A percentile compares a stretch with the other conserved stretches of the same genome.
These are phyloP conservation scores for Exephanes ischioxanthus DNA, from an alignment of 2,888 invertebrate species.

Conservation along the genomic window DNA sequence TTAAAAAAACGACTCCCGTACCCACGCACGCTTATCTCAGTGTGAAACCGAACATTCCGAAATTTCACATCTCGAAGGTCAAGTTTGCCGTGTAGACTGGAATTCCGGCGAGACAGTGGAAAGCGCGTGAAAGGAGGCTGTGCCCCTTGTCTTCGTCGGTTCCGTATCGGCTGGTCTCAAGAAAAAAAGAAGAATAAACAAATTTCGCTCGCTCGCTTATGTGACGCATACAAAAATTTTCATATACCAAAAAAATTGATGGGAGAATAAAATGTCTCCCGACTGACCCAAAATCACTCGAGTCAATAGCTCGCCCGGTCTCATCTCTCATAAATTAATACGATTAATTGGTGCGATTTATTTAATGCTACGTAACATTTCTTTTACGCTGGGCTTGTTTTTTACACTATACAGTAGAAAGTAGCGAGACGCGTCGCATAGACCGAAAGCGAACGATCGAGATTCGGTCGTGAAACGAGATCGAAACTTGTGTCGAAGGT, in stretches of 20 bases:
- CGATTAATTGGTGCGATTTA: neutral
- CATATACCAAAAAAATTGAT: neutral
- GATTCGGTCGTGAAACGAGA: conserved; percentile 22
- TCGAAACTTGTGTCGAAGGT: conserved; percentile 10
- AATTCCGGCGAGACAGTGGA: conserved; percentile 61
- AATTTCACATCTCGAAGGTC: conserved; percentile 69
- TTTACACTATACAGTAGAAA: conserved; percentile 42
- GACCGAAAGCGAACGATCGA: conserved; percentile 39
- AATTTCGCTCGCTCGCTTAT: conserved; percentile 30
- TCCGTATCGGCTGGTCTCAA: neutral
- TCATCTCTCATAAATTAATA: neutral
- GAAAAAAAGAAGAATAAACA: neutral
- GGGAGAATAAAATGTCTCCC: conserved; percentile 1
- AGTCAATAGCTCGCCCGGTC: too few relatives aligned
- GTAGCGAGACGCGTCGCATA: conserved; percentile 25
- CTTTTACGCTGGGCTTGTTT: neutral
- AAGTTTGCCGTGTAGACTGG: conserved; percentile 59
- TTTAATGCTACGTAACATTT: neutral
- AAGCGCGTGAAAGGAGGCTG: conserved; percentile 56
- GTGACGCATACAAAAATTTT: conserved; percentile 7
- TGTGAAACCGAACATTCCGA: conserved; percentile 41
- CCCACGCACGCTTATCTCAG: conserved; percentile 14
- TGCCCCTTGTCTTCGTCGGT: conserved; percentile 5
- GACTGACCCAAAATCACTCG: conserved; percentile 6
- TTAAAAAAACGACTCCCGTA: neutral